These are phyloP conservation scores for Pachypsylla venusta DNA, from an alignment of 1,140 invertebrate species.

Conservation along the genomic window DNA sequence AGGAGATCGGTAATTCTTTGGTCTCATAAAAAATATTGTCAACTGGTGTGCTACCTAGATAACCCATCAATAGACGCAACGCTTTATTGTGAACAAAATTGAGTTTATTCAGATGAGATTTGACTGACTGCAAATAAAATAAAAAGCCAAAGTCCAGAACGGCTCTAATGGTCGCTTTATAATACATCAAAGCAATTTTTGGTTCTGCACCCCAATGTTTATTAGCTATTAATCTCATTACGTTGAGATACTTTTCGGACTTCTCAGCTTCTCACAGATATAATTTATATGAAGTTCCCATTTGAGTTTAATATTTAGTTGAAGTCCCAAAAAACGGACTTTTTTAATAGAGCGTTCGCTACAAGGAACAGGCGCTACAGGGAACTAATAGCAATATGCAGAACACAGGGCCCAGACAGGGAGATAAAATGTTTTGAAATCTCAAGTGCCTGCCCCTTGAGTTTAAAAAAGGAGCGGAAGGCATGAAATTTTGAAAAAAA, in stretches of 20 bases:
- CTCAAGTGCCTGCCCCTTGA: too few species aligned
- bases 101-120: background rate
- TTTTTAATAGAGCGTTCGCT: too few species aligned
- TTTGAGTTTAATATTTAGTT: too few species aligned
- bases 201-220: background rate
- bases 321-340: too few species aligned
- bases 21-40: background rate
- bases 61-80: background rate
- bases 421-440: too few species aligned
- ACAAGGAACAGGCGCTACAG: too few species aligned
- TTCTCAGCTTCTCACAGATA: too few species aligned
- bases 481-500: too few species aligned
- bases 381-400: too few species aligned
- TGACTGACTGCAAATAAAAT: background rate
- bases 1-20: background rate
- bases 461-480: too few species aligned
- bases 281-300: too few species aligned
- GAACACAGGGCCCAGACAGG: too few species aligned
- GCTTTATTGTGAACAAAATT: background rate
- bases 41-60: background rate
- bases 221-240: background rate
- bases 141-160: background rate
- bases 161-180: background rate
- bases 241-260: background rate
- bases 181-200: background rate